A percentile compares a stretch with the other conserved stretches of the same genome.
Conservation (phyloP, 2,113 vertebrate species). For the Elephantulus edwardii region DNA sequence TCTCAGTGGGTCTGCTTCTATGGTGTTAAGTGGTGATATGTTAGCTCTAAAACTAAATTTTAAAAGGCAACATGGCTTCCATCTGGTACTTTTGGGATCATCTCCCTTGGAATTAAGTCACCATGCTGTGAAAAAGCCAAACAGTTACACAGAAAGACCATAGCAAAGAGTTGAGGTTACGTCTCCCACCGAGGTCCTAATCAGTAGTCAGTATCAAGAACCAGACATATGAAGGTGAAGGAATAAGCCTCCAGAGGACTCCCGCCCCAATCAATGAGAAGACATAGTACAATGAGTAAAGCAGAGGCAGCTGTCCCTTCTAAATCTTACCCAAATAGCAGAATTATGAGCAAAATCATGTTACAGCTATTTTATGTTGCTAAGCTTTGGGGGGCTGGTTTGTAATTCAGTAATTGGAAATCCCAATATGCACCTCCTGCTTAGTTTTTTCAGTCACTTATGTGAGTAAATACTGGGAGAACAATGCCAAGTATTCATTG, state of each 20-base stretch:
- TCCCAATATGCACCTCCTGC: neutral
- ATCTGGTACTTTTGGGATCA: neutral
- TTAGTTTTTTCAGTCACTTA: neutral
- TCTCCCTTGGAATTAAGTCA: neutral
- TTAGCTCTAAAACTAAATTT: neutral
- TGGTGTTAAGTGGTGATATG: neutral
- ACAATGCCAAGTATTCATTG: neutral
- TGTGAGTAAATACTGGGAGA: slow-evolving; percentile 13
- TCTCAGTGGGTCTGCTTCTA: neutral
- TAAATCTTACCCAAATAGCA: neutral
- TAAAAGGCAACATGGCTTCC: neutral
- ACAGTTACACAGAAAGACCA: neutral
- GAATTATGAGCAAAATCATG: neutral
- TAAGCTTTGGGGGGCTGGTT: neutral
- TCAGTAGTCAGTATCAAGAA: neutral
- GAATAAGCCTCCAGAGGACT: neutral
- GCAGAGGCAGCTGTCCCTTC: neutral
- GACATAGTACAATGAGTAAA: neutral
- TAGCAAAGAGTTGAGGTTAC: neutral
- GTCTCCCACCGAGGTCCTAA: neutral
- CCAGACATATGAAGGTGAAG: neutral
- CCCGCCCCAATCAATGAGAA: neutral
- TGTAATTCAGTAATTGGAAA: neutral
- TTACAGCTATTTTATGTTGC: neutral
- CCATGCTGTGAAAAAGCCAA: neutral